phyloP scores from a whole-genome alignment of 2,113 vertebrate genomes.

The Paralichthys olivaceus region DNA sequence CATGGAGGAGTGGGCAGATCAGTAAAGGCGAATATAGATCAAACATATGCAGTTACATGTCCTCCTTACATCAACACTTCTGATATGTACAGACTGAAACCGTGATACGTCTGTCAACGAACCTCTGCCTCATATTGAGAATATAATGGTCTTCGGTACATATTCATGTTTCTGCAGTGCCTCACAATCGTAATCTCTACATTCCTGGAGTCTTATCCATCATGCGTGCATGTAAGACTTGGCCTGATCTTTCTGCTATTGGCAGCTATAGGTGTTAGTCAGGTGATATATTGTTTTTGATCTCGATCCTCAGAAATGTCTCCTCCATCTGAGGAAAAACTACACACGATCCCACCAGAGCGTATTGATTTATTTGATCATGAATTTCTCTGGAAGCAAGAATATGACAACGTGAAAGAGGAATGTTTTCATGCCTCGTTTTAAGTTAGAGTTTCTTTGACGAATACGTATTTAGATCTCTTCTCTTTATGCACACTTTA shows the following conservation, averaged over 20 bases:
- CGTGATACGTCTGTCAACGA: constrained; percentile 39
- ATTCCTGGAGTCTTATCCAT: constrained; percentile 13
- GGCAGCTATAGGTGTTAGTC: constrained; percentile 4
- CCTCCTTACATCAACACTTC: not conserved
- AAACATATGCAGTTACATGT: constrained; percentile 28
- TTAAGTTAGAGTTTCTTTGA: not conserved
- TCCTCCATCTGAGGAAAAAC: constrained; percentile 9
- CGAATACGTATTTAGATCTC: too few relatives aligned
- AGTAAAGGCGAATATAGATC: constrained; percentile 38
- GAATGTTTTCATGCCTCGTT: not conserved
- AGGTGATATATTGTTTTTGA: constrained; percentile 47
- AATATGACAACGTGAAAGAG: not conserved
- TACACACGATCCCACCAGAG: constrained; percentile 4
- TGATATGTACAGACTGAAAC: constrained; percentile 12
- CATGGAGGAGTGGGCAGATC: constrained; percentile 9
- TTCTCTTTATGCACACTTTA: not conserved
- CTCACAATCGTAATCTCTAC: not conserved
- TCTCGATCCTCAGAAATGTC: constrained; percentile 15
- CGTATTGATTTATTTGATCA: constrained; percentile 30
- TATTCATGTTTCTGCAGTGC: not conserved
- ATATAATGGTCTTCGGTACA: not conserved
- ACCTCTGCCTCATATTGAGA: constrained; percentile 5
- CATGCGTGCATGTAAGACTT: constrained; percentile 2
- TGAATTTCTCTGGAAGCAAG: constrained; percentile 28
- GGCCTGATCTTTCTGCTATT: constrained; percentile 29